Percentiles rank a stretch among this genome's conserved stretches.
phyloP scores from a whole-genome alignment of 2,797 vertebrate genomes.

The Sorex maritimensis region DNA sequence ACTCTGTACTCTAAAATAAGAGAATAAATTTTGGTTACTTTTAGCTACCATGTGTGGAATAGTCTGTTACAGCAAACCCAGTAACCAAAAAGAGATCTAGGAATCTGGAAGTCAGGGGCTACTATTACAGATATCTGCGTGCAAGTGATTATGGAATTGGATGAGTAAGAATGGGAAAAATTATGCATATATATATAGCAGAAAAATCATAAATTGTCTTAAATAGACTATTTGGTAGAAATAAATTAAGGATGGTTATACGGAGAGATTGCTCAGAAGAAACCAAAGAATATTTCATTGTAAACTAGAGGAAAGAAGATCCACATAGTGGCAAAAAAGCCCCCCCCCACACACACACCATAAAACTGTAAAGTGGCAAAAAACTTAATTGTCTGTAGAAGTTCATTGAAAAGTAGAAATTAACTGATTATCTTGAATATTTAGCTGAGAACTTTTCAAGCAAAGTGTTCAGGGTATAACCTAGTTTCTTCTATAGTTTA shows the following conservation, averaged over 20 bases:
- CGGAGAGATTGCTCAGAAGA: constrained; percentile 8
- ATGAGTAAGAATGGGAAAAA: not conserved
- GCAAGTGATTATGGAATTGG: constrained; percentile 45
- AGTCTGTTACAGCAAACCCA: constrained; percentile 52
- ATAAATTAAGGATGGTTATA: constrained; percentile 58
- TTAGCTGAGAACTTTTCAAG: not conserved
- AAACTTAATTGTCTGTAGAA: constrained; percentile 32
- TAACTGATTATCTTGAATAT: not conserved
- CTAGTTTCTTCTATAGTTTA: not conserved
- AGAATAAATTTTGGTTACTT: constrained; percentile 37
- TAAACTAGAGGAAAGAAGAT: constrained; percentile 44
- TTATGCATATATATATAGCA: not conserved
- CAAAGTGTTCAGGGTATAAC: not conserved
- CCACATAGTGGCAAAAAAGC: constrained; percentile 11
- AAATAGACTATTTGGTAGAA: constrained; percentile 19
- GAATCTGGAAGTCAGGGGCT: constrained; percentile 26
- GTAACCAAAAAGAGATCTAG: constrained; percentile 30
- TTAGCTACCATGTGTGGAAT: not conserved
- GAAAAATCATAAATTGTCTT: constrained; percentile 58
- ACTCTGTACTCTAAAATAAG: constrained; percentile 41
- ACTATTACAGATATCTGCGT: not conserved
- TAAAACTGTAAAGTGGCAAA: not conserved
- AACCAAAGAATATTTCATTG: constrained; percentile 51
- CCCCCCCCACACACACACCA: too few relatives aligned
- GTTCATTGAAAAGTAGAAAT: not conserved